phyloP scores from a whole-genome alignment of 2,888 invertebrate species.

The Gnatocerus cornutus region DNA sequence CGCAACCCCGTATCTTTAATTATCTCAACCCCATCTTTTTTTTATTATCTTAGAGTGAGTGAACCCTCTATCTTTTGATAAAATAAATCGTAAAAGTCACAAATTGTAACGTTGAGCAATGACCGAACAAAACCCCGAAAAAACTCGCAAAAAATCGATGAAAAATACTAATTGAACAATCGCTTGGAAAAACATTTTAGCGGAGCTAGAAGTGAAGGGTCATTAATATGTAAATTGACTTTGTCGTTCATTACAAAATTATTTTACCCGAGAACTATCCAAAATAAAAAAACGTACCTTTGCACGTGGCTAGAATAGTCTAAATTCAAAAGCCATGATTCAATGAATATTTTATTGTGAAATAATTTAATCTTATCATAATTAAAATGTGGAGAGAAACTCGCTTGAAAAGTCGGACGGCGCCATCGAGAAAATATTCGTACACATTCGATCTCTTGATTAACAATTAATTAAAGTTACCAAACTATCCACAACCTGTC shows the following conservation, averaged over 20 bases:
- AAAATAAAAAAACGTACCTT: conserved; percentile 17
- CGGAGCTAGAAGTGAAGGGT: conserved; percentile 50
- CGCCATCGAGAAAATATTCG: conserved; percentile 48
- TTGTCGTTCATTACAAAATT: conserved; percentile 51
- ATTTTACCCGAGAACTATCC: conserved; percentile 43
- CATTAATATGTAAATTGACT: conserved; percentile 51
- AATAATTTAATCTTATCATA: conserved; percentile 44
- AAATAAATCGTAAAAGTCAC: too few species aligned
- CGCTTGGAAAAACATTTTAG: conserved; percentile 50
- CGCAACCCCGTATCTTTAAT: too few species aligned
- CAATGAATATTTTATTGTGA: conserved; percentile 11
- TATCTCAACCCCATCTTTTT: too few species aligned
- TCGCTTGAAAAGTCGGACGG: conserved; percentile 48
- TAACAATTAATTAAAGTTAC: conserved; percentile 45
- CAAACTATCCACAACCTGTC: conserved; percentile 38
- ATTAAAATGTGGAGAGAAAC: conserved; percentile 48
- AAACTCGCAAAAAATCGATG: conserved; percentile 42
- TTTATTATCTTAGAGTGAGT: too few species aligned
- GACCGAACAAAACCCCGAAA: conserved; percentile 2
- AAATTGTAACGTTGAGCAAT: too few species aligned
- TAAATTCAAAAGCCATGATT: not conserved
- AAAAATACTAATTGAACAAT: conserved; percentile 46
- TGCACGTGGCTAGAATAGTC: not conserved
- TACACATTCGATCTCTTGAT: conserved; percentile 43
- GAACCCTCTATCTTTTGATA: too few species aligned